These are phyloP conservation scores for Procambarus clarkii DNA, from an alignment of 1,140 invertebrate species.

Conservation along the genomic window DNA sequence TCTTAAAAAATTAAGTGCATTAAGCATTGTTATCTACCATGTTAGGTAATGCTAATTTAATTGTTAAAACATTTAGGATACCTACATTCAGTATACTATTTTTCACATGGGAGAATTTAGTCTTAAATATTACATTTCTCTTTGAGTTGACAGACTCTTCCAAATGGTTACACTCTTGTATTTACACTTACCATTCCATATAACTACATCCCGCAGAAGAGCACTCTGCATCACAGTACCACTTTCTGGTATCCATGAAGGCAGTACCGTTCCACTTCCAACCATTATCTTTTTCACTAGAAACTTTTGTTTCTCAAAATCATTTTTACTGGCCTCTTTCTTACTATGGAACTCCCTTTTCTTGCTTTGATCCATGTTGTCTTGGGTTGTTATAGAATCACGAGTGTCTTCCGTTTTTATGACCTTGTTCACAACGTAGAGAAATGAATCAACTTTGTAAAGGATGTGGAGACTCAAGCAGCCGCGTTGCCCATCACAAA, in stretches of 20 bases:
- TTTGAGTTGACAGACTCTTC: too few species aligned
- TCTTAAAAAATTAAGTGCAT: too few species aligned
- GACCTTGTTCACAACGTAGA: neutral
- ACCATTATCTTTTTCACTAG: neutral
- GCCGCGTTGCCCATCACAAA: constrained; percentile 16
- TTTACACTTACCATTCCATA: constrained; percentile 9
- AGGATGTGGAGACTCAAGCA: constrained; percentile 4
- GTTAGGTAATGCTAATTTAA: too few species aligned
- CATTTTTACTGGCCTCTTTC: neutral
- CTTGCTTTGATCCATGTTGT: neutral
- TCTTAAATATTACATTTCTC: too few species aligned
- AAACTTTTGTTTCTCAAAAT: neutral
- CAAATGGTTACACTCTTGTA: too few species aligned
- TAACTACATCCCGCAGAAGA: neutral
- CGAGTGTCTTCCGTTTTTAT: neutral
- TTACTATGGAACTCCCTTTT: neutral
- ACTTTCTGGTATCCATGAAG: constrained; percentile 5
- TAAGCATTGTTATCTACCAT: too few species aligned
- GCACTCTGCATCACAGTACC: constrained; percentile 16
- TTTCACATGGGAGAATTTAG: too few species aligned
- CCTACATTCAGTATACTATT: too few species aligned
- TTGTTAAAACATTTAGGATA: too few species aligned
- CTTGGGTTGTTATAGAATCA: neutral
- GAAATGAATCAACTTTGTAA: neutral
- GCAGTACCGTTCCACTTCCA: neutral